phyloP scores from a whole-genome alignment of 2,888 invertebrate species.

The Athripsodes cinereus region DNA sequence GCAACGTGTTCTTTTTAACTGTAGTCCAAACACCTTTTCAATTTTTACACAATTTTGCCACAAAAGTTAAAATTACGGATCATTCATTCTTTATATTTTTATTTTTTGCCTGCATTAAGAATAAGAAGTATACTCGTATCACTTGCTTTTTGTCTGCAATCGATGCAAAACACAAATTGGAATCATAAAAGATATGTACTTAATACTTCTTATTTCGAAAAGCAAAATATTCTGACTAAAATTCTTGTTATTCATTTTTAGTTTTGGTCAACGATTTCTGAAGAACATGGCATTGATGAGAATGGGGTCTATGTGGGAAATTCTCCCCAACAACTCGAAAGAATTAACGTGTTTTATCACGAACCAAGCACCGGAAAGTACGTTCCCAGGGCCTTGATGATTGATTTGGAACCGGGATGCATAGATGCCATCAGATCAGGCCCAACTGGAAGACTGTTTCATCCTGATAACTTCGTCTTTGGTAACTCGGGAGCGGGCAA shows the following conservation, averaged over 20 bases:
- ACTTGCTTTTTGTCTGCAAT: too few species aligned
- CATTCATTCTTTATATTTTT: too few species aligned
- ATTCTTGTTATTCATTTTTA: conserved; percentile 1
- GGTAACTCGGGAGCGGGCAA: conserved; percentile 2
- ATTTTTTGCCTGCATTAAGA: too few species aligned
- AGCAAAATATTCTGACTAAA: too few species aligned
- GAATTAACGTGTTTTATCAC: conserved; percentile 11
- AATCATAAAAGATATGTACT: too few species aligned
- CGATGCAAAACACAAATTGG: too few species aligned
- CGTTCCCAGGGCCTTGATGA: conserved; percentile 8
- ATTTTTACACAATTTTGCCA: too few species aligned
- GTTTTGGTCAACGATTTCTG: conserved; percentile 12
- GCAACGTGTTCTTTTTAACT: too few species aligned
- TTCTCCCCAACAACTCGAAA: conserved; percentile 9
- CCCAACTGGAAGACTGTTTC: conserved; percentile 5
- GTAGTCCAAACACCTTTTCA: too few species aligned
- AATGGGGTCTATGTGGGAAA: conserved; percentile 7
- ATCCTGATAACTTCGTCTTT: conserved; percentile 11
- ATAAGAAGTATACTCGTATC: too few species aligned
- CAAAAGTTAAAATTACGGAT: too few species aligned
- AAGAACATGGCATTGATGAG: conserved; percentile 11
- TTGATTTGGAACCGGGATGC: conserved; percentile 12
- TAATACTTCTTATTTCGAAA: too few species aligned
- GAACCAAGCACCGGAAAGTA: conserved; percentile 1
- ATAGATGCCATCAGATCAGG: conserved; percentile 6